Evolutionary conservation across 2,797 vertebrate species (phyloP).

Genomic region (Hozukius guyotensis): DNA sequence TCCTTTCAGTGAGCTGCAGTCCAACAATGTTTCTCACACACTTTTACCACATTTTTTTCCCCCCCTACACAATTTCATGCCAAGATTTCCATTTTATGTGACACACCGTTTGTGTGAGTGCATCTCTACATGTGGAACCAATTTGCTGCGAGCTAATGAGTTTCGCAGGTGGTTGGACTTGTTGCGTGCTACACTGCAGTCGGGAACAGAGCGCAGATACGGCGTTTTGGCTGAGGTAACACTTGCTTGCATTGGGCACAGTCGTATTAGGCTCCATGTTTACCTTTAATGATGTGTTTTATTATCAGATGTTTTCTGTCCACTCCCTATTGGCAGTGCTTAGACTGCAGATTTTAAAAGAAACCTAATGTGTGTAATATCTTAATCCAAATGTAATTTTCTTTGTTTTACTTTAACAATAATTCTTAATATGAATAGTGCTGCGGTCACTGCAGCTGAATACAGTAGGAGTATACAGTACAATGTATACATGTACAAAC

Average conservation of each 20-base stretch:
- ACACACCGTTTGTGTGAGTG: constrained; percentile 73
- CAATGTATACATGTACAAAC: neutral
- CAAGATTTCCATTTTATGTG: constrained; percentile 76
- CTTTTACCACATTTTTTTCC: constrained; percentile 39
- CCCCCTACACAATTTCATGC: constrained; percentile 61
- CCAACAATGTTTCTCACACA: constrained; percentile 53
- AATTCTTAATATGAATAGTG: neutral
- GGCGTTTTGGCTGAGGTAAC: constrained; percentile 43
- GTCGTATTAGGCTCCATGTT: neutral
- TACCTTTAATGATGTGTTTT: constrained; percentile 4
- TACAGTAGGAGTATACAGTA: neutral
- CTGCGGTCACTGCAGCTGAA: neutral
- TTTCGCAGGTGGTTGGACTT: constrained; percentile 77
- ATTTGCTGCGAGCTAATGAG: constrained; percentile 75
- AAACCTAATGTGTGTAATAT: neutral
- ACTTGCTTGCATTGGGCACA: constrained; percentile 13
- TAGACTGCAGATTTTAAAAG: neutral
- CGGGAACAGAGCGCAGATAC: constrained; percentile 50
- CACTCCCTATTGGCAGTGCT: neutral
- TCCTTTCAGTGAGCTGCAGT: constrained; percentile 16
- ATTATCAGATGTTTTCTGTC: neutral
- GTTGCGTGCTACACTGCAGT: constrained; percentile 62
- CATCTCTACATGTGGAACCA: constrained; percentile 81
- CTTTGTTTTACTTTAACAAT: neutral
- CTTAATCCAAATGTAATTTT: neutral